Evolutionary conservation across 2,797 vertebrate genomes (phyloP), one percentile per base, ranked within the genome.

Genomic region (Catamblyrhynchus diadema): DNA sequence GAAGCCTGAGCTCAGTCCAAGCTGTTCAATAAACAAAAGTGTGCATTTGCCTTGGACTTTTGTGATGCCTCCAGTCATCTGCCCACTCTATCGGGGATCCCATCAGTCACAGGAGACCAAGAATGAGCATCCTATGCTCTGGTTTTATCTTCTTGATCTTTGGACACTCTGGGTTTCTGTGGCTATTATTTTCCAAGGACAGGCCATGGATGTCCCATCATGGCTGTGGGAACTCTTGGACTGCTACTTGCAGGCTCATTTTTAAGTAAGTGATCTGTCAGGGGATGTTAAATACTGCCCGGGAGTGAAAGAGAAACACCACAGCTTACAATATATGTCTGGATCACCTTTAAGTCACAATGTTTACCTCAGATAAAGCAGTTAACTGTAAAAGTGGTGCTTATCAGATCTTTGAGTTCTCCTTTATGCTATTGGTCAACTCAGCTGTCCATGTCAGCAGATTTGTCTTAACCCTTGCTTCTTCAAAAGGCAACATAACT

Each of bases 321-420:
- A 67, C 37, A 85, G 39, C 27, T 73, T 33, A 47, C 27, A 82
- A 6, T 8, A 0, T 28, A 60, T 75, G 94, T 95, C 86, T 91
- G 84, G 51, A 89, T 94, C 86, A 91, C 65, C 78, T 94, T 81
- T 92, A 69, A 92, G 84, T 88, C 84, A 86, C 80, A 77, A 81
- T 14, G 45, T 94, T 95, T 95, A 61, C n/a, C 50, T 35, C n/a
- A 33, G 10, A 33, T 14, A 59, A 77, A 80, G 80, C 23, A 61
- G 47, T 11, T 86, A 71, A 2, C n/a, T 62, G 72, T 33, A 72
- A 59, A 3, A 6, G 44, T 12, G 16, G 25, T 48, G 30, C 10
- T 9, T 47, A 47, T 71, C 65, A 74, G 81, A 79, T 39, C 32
- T 75, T n/a, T 64, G 44, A 77, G 64, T 61, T 42, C 22, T 67